Base-by-base conservation (phyloP, 2,888 invertebrate species). In the Caenorhabditis virilis region DNA sequence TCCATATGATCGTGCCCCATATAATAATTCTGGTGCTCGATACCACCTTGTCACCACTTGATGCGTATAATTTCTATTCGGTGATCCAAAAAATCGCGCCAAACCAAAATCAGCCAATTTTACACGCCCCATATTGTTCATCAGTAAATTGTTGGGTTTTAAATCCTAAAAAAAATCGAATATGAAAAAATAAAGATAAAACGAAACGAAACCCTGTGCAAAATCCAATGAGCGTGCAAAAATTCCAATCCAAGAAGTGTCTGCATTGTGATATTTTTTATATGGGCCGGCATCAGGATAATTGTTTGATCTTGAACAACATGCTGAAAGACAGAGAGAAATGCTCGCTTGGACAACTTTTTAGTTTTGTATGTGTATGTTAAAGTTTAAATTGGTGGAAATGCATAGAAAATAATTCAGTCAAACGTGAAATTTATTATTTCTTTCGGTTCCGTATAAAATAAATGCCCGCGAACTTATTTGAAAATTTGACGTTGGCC, bases 21-120 rank as follows among this genome's bases (percentile, higher is more conserved):
- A 95, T 35, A 98, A 86, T 27, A 99, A 86, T 84, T 99, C 98
- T 1, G 98, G 98, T 11, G 71, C 53, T 7, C 78, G 70, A 52
- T 82, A 82, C 82, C 82, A 82, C 22, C 81, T 66, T 4, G 82
- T 82, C 16, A 82, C 80, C 13, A 82, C 82, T 86, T 97, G 95
- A 88, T 97, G 94, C 2, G 98, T 97, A 84, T 95, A 94, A 76
- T 72, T 56, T 23, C 97, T 88, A 81, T 91, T 93, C 2, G 98
- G 98, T 0, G 97, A 95, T 1, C 97, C 98, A 86, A 90, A 99
- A 81, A 91, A 91, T 84, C 95, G 94, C 0, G 98, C 98, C 69
- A 99, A 87, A 83, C 98, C 98, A 88, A 99, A 99, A 89, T 99
- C 98, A 69, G 94, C 97, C 79, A 99, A 91, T 87, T 99, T 99